Evolutionary conservation across 1,140 invertebrate genomes (phyloP).

Genomic region (Saccostrea cuccullata): DNA sequence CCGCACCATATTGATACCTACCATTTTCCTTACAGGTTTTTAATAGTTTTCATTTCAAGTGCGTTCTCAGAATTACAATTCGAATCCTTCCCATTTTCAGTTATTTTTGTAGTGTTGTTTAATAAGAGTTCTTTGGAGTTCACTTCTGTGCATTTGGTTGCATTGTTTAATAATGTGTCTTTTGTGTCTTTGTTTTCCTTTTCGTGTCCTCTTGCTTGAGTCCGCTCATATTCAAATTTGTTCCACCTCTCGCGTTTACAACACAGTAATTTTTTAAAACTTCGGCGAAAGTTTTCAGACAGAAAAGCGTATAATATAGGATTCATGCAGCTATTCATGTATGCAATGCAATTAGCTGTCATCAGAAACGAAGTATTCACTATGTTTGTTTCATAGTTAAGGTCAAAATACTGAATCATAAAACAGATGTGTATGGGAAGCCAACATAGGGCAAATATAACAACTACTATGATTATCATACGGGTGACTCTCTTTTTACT

Average conservation of each 20-base stretch:
- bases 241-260: constrained; percentile 61
- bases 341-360: constrained; percentile 92
- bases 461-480: constrained; percentile 95
- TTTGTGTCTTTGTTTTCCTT: constrained; percentile 32
- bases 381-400: not conserved
- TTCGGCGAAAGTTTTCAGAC: constrained; percentile 91
- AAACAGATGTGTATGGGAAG: constrained; percentile 90
- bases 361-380: constrained; percentile 87
- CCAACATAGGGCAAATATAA: constrained; percentile 97
- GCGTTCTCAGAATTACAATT: constrained; percentile 53
- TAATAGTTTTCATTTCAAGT: constrained; percentile 41
- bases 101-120: constrained; percentile 7
- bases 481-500: constrained; percentile 94
- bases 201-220: constrained; percentile 60
- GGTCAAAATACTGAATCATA: constrained; percentile 71
- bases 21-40: not conserved
- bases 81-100: constrained; percentile 46
- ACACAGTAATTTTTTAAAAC: constrained; percentile 85
- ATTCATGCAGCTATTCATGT: constrained; percentile 96
- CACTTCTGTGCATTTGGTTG: not conserved
- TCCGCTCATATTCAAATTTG: constrained; percentile 73
- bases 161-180: constrained; percentile 53
- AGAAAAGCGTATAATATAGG: constrained; percentile 96
- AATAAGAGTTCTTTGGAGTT: constrained; percentile 5
- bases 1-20: not conserved